Conservation (phyloP, 2,113 vertebrate genomes). For the Phoxinus phoxinus region DNA sequence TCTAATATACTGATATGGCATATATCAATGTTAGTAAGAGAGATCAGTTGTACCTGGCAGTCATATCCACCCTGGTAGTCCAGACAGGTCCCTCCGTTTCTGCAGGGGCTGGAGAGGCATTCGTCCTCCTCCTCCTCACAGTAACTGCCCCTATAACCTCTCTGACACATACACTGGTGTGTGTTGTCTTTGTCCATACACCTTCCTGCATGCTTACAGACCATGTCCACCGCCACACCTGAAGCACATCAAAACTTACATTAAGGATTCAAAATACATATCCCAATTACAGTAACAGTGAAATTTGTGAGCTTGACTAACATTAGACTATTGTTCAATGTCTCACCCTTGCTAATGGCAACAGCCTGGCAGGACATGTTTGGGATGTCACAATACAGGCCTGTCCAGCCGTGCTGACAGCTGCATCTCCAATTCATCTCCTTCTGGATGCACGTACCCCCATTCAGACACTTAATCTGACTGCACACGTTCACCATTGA, state of each 20-base stretch:
- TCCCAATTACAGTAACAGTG: conserved; percentile 52
- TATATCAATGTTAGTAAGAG: neutral
- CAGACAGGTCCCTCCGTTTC: conserved; percentile 79
- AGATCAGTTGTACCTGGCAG: conserved; percentile 74
- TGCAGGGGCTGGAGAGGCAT: conserved; percentile 83
- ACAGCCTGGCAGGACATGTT: conserved; percentile 83
- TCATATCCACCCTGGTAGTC: conserved; percentile 79
- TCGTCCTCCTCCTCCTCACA: conserved; percentile 86
- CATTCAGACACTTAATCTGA: conserved; percentile 83
- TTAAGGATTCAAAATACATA: conserved; percentile 4
- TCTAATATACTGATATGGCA: neutral
- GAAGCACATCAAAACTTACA: neutral
- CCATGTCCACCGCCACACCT: conserved; percentile 76
- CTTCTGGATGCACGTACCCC: conserved; percentile 83
- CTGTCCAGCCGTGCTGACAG: conserved; percentile 82
- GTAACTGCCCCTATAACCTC: conserved; percentile 90
- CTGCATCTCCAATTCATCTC: conserved; percentile 80
- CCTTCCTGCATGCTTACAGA: conserved; percentile 84
- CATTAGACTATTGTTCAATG: conserved; percentile 65
- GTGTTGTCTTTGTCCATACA: conserved; percentile 81
- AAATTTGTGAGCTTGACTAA: neutral
- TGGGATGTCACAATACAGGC: conserved; percentile 90
- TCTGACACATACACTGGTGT: conserved; percentile 84
- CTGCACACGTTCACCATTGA: conserved; percentile 84
- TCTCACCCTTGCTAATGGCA: conserved; percentile 79